Evolutionary conservation across 2,888 invertebrate genomes (phyloP).

Genomic region (Spodoptera exigua): DNA sequence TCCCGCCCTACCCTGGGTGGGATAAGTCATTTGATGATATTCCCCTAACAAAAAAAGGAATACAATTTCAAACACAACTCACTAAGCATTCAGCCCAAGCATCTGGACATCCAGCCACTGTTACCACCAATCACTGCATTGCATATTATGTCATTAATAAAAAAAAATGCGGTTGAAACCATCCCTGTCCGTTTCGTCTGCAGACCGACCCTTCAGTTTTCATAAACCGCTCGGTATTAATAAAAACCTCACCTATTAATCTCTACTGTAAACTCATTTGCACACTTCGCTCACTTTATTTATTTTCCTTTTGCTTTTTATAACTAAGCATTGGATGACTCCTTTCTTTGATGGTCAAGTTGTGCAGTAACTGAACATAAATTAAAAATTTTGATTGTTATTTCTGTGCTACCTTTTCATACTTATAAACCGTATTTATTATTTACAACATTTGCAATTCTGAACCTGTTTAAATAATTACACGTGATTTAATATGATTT

Average conservation of each 20-base stretch:
- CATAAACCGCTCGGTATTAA: slow-evolving; percentile 76
- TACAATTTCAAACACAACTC: no score
- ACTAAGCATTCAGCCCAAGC: no score
- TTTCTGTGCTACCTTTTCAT: no score
- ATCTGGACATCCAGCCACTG: not conserved
- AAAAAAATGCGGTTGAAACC: slow-evolving; percentile 45
- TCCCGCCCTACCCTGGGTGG: no score
- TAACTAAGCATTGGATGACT: not conserved
- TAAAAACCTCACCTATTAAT: slow-evolving; percentile 83
- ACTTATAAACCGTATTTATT: no score
- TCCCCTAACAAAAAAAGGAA: no score
- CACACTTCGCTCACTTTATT: slow-evolving; percentile 61
- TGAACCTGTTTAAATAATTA: no score
- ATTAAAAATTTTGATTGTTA: no score
- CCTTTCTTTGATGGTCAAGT: not conserved
- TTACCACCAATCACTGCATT: not conserved
- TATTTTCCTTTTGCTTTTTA: slow-evolving; percentile 50
- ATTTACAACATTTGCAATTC: no score
- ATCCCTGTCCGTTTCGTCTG: slow-evolving; percentile 58
- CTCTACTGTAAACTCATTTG: slow-evolving; percentile 77
- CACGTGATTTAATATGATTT: no score
- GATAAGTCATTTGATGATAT: no score
- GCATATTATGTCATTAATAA: not conserved
- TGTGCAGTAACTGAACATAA: no score
- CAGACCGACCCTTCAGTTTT: slow-evolving; percentile 71